These are phyloP conservation scores for Telmatochromis sp. DNA, from an alignment of 2,113 vertebrate species.

Conservation along the genomic window DNA sequence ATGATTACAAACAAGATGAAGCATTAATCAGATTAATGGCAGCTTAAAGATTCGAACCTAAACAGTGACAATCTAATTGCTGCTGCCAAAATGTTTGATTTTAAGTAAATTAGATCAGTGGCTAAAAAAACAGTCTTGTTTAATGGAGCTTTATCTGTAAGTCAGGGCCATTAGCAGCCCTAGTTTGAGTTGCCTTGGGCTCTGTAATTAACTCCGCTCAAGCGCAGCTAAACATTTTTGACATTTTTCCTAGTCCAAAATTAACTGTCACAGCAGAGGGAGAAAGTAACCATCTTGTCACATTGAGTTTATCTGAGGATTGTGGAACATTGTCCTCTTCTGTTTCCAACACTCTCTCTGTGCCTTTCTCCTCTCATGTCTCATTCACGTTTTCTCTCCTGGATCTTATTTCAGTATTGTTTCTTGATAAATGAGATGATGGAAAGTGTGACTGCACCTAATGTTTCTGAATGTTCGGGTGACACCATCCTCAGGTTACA, in stretches of 20 bases:
- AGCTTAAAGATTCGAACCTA: slow-evolving; percentile 23
- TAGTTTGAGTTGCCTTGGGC: slow-evolving; percentile 82
- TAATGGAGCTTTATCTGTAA: slow-evolving; percentile 94
- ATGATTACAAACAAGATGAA: neutral
- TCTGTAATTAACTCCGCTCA: slow-evolving; percentile 95
- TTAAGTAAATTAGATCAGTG: slow-evolving; percentile 92
- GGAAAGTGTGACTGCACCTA: slow-evolving; percentile 55
- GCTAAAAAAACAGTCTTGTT: slow-evolving; percentile 81
- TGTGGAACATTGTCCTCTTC: slow-evolving; percentile 66
- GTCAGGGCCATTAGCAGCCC: slow-evolving; percentile 89
- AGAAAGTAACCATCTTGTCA: slow-evolving; percentile 93
- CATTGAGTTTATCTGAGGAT: slow-evolving; percentile 80
- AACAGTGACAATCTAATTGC: slow-evolving; percentile 83
- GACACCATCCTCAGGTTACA: slow-evolving; percentile 29
- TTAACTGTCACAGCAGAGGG: slow-evolving; percentile 94
- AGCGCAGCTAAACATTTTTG: slow-evolving; percentile 98
- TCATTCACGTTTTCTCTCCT: neutral
- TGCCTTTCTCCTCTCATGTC: neutral
- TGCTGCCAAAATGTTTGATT: slow-evolving; percentile 91
- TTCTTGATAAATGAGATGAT: slow-evolving; percentile 79
- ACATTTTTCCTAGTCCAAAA: slow-evolving; percentile 95
- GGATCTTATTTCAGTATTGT: slow-evolving; percentile 74
- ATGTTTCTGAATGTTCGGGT: slow-evolving; percentile 16
- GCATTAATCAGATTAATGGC: neutral
- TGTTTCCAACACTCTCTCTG: slow-evolving; percentile 39